phyloP scores from a whole-genome alignment of 2,113 vertebrate species.

The Oreotrochilus melanogaster region DNA sequence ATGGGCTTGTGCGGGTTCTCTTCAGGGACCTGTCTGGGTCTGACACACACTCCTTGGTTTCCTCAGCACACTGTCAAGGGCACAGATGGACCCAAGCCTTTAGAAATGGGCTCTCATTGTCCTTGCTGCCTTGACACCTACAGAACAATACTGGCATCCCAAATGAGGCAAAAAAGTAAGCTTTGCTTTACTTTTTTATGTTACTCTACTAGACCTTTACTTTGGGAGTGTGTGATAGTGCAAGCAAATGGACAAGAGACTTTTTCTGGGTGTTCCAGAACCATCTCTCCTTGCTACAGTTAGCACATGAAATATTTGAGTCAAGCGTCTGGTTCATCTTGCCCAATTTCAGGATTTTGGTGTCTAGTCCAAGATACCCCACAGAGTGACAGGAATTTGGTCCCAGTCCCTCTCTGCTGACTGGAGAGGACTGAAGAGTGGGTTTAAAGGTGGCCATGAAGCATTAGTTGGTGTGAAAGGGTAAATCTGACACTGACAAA shows the following conservation, averaged over 20 bases:
- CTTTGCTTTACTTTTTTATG: neutral
- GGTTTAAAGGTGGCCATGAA: fast-evolving
- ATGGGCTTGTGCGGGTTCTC: neutral
- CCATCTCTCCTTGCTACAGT: neutral
- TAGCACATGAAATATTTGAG: neutral
- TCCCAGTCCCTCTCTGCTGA: neutral
- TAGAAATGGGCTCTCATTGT: neutral
- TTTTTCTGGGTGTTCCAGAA: neutral
- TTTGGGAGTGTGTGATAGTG: fast-evolving
- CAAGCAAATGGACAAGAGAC: neutral
- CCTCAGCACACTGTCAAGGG: neutral
- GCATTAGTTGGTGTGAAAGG: neutral
- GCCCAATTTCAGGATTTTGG: neutral
- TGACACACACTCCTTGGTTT: neutral
- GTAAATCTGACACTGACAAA: neutral
- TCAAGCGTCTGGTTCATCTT: neutral
- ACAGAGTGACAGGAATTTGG: neutral
- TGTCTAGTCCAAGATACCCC: neutral
- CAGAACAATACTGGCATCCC: neutral
- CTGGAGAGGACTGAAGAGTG: neutral
- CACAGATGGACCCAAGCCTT: neutral
- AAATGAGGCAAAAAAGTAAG: neutral
- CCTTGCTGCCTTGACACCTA: neutral
- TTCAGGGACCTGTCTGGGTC: neutral
- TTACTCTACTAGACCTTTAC: neutral